phyloP scores from a whole-genome alignment of 2,888 invertebrate genomes.

The Phlogophora meticulosa region DNA sequence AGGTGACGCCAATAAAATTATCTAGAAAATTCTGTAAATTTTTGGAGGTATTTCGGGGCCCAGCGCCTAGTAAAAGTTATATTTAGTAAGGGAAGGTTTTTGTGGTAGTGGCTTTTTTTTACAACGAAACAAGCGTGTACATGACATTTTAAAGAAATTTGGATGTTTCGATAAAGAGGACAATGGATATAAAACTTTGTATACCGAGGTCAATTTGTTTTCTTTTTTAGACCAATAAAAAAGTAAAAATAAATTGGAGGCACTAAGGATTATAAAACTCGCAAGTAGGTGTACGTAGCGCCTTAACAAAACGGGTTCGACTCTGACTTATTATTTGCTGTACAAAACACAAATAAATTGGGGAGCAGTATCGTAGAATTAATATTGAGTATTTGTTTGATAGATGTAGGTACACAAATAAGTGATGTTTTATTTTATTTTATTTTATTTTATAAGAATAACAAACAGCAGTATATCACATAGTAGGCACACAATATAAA shows the following conservation, averaged over 20 bases:
- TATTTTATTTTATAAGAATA: too few relatives aligned
- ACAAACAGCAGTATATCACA: too few relatives aligned
- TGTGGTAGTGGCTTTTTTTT: neutral
- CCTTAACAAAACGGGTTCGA: constrained; percentile 50
- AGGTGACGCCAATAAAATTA: neutral
- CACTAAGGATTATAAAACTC: neutral
- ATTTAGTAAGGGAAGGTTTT: too few relatives aligned
- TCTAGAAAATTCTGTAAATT: neutral
- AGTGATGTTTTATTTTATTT: too few relatives aligned
- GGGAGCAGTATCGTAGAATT: constrained; percentile 39
- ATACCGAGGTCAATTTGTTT: too few relatives aligned
- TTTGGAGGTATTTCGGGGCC: neutral
- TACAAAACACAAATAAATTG: constrained; percentile 52
- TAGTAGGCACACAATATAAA: too few relatives aligned
- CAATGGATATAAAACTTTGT: too few relatives aligned
- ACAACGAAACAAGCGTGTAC: neutral
- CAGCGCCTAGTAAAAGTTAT: neutral
- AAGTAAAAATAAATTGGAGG: too few relatives aligned
- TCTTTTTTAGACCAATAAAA: too few relatives aligned
- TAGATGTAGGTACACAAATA: constrained; percentile 45
- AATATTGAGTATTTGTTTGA: constrained; percentile 50
- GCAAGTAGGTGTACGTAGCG: too few relatives aligned
- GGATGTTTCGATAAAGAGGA: neutral
- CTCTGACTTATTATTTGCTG: constrained; percentile 46
- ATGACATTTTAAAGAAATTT: neutral